A percentile compares a stretch with the other conserved stretches of the same genome.
Conservation (phyloP, 2,113 vertebrate genomes). For the Heteronetta atricapilla region DNA sequence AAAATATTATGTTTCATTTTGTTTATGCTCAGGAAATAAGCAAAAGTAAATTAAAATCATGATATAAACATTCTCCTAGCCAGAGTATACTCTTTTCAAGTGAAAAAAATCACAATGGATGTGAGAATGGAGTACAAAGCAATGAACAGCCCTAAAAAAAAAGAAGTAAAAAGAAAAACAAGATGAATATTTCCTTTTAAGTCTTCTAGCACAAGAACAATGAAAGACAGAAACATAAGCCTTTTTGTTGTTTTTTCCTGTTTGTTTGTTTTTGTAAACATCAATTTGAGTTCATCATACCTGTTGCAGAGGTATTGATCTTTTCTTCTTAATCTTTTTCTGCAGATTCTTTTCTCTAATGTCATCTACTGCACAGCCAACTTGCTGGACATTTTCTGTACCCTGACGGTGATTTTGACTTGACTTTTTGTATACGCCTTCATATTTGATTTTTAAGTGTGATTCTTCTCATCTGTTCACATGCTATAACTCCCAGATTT, state of each 20-base stretch:
- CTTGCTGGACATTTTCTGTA: not conserved
- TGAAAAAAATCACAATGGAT: not conserved
- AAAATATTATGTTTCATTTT: not conserved
- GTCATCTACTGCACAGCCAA: not conserved
- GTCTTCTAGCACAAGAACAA: not conserved
- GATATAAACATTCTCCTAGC: not conserved
- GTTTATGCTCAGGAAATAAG: not conserved
- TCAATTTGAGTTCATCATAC: not conserved
- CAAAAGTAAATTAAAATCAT: not conserved
- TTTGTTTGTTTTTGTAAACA: not conserved
- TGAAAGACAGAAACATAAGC: not conserved
- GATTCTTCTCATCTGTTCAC: not conserved
- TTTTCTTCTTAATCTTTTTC: not conserved
- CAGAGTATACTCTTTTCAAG: not conserved
- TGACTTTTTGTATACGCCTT: not conserved
- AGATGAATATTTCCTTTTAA: not conserved
- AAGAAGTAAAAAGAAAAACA: not conserved
- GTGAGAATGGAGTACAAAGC: not conserved
- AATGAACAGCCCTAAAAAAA: not conserved
- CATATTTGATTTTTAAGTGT: not conserved
- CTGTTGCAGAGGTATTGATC: not conserved
- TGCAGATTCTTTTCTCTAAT: not conserved
- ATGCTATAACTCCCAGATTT: not conserved
- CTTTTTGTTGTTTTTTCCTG: not conserved
- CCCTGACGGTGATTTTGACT: not conserved